These are phyloP conservation scores for Empidonax traillii DNA, from an alignment of 2,113 vertebrate species.

Conservation along the genomic window DNA sequence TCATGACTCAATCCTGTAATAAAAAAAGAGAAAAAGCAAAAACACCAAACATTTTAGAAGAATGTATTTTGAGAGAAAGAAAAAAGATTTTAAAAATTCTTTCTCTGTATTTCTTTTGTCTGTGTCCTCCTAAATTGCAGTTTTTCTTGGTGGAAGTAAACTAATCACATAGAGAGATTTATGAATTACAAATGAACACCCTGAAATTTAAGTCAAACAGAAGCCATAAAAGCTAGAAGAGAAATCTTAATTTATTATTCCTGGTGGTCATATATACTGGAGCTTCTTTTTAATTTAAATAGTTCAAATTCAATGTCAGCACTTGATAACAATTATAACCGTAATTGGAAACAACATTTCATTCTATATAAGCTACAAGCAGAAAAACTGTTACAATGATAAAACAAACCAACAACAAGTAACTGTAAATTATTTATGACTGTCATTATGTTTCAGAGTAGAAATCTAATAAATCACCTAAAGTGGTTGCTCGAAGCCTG, in stretches of 20 bases:
- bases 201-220: not conserved
- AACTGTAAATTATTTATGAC: not conserved
- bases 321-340: not conserved
- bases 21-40: not conserved
- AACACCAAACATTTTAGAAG: not conserved
- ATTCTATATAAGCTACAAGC: not conserved
- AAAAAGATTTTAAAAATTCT: not conserved
- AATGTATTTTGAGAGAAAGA: not conserved
- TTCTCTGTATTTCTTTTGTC: not conserved
- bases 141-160: not conserved
- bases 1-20: not conserved
- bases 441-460: not conserved
- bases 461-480: not conserved
- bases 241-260: not conserved
- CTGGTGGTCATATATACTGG: not conserved
- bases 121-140: not conserved
- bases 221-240: not conserved
- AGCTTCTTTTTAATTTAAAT: not conserved
- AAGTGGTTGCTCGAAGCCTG: not conserved
- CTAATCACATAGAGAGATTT: not conserved
- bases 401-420: not conserved
- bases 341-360: not conserved
- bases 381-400: not conserved
- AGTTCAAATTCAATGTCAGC: not conserved
- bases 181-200: not conserved